A percentile compares a stretch with the other conserved stretches of the same genome.
These are phyloP conservation scores for Euwallacea fornicatus DNA, from an alignment of 1,140 invertebrate species.

Conservation along the genomic window DNA sequence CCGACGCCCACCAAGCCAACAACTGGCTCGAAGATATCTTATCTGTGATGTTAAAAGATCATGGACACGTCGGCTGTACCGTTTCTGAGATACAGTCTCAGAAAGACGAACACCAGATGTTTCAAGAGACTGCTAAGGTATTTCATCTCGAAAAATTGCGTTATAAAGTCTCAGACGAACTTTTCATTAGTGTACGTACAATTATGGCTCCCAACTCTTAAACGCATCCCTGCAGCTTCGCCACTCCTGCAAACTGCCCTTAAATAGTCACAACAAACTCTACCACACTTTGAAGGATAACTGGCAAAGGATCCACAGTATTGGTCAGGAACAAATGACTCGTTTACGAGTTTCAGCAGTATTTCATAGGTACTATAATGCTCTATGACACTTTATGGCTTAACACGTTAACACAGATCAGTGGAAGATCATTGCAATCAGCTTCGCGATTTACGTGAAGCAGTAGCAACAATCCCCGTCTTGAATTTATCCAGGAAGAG, in stretches of 20 bases:
- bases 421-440: slow-evolving; percentile 70
- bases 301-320: slow-evolving; percentile 70
- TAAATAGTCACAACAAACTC: slow-evolving; percentile 61
- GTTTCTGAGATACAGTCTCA: slow-evolving; percentile 72
- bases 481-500: slow-evolving; percentile 49
- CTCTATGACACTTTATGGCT: not conserved
- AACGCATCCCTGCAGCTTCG: slow-evolving; percentile 74
- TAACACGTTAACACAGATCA: slow-evolving; percentile 52
- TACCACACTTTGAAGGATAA: slow-evolving; percentile 62
- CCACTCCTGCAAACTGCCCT: slow-evolving; percentile 69
- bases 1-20: slow-evolving; percentile 73
- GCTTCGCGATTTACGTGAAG: slow-evolving; percentile 59
- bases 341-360: slow-evolving; percentile 74
- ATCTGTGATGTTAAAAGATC: slow-evolving; percentile 67
- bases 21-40: slow-evolving; percentile 75
- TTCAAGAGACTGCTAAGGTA: slow-evolving; percentile 76
- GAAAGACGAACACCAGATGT: slow-evolving; percentile 74
- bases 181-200: slow-evolving; percentile 67
- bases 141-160: not conserved
- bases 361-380: slow-evolving; percentile 58
- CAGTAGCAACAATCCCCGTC: slow-evolving; percentile 54
- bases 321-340: slow-evolving; percentile 77
- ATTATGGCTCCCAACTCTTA: slow-evolving; percentile 76
- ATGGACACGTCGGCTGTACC: slow-evolving; percentile 72
- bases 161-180: not conserved